Conservation (phyloP, 2,888 invertebrate species). For the Metellina segmentata region DNA sequence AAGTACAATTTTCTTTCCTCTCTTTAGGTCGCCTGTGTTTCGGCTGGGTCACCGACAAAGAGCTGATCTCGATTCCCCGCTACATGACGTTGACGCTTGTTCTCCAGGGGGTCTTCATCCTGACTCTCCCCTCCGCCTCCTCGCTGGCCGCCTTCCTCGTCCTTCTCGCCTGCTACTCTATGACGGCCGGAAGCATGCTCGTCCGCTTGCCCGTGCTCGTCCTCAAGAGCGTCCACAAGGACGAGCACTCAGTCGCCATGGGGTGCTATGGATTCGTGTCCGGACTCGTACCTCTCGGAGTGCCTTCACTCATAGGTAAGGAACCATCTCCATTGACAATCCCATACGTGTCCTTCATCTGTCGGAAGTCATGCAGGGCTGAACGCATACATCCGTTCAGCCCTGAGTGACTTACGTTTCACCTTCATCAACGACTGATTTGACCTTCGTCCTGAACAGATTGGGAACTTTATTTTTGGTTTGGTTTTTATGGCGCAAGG, state of each 20-base stretch:
- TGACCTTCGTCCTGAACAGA: no score
- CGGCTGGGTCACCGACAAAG: slow-evolving; percentile 69
- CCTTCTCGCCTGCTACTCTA: slow-evolving; percentile 54
- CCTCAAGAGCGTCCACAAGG: slow-evolving; percentile 63
- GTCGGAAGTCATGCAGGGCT: no score
- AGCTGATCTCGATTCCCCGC: slow-evolving; percentile 55
- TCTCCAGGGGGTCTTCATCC: slow-evolving; percentile 57
- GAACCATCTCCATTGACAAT: no score
- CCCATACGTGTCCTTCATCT: no score
- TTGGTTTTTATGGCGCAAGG: no score
- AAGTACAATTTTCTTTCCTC: background rate
- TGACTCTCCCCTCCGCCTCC: slow-evolving; percentile 25
- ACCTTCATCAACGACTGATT: no score
- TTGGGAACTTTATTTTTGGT: no score
- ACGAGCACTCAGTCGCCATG: slow-evolving; percentile 71
- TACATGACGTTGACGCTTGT: slow-evolving; percentile 56
- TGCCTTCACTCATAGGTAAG: slow-evolving; percentile 66
- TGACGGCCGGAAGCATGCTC: slow-evolving; percentile 69
- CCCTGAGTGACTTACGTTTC: no score
- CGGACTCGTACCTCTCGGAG: slow-evolving; percentile 58
- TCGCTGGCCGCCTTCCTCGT: slow-evolving; percentile 37
- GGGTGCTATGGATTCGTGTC: slow-evolving; percentile 67
- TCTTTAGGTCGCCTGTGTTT: slow-evolving; percentile 66
- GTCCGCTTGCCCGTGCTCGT: slow-evolving; percentile 66
- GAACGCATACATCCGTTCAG: no score